Evolutionary conservation across 2,797 vertebrate species (phyloP), one percentile per base, ranked within the genome.

Genomic region (Allobates femoralis): DNA sequence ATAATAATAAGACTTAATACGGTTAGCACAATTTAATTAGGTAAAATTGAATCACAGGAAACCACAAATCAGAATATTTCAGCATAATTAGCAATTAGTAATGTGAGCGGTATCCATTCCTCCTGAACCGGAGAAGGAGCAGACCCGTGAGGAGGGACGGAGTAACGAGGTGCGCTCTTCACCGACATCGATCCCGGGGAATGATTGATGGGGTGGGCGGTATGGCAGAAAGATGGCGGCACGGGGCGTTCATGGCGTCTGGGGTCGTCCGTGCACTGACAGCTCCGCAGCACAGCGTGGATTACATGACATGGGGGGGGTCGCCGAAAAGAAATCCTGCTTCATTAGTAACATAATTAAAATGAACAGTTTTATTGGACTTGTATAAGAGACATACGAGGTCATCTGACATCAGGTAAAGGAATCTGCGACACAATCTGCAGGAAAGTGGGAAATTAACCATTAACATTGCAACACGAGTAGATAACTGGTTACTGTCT

Each of bases 11-110:
- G 56, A 55, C 78, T 75, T 76, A 82, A 82, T 86, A 76, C 1
- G 28, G 76, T 82, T 86, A 82, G 77, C 56, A n/a, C n/a, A 66
- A 86, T 82, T 76, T 16, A 81, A 81, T 76, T 66, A 81, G 71
- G 32, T 34, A 21, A 62, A 86, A 82, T 82, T 67, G 30, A 80
- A 81, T 86, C 74, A 66, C 26, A 76, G 69, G 56, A 76, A 83
- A 82, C 71, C 16, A 51, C 66, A 34, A 50, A 83, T 74, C 53
- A 14, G 69, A 81, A 86, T 86, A 66, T 81, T 41, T 76, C 51
- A 55, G 50, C 79, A 30, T 78, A 73, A 87, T 78, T 60, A 84
- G 66, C 75, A 64, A 84, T 79, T 46, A 87, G 53, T 58, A 55
- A 77, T 32, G 37, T 12, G 37, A 60, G 37, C 46, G 23, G 64